Conservation (phyloP, 2,113 vertebrate genomes). For the Albula glossodonta region DNA sequence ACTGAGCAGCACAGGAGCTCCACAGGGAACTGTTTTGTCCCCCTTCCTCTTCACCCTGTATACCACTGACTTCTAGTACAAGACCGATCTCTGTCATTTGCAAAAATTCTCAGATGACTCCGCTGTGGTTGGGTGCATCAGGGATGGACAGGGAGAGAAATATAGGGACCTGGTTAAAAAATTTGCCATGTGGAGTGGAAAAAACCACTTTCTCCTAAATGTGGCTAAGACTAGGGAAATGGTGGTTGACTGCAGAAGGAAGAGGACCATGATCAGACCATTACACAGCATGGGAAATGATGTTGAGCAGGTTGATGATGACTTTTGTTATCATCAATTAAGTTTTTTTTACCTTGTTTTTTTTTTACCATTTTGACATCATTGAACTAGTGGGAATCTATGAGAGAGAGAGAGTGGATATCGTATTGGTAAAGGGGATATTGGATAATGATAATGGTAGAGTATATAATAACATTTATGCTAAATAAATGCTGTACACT, state of each 20-base stretch:
- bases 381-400: too few species aligned
- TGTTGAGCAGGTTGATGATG: too few species aligned
- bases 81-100: background rate
- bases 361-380: too few species aligned
- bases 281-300: too few species aligned
- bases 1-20: background rate
- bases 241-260: background rate
- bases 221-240: background rate
- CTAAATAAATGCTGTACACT: too few species aligned
- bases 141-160: background rate
- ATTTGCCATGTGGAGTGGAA: background rate
- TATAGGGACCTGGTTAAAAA: constrained; percentile 3
- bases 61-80: background rate
- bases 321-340: too few species aligned
- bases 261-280: background rate
- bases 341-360: too few species aligned
- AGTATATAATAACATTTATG: too few species aligned
- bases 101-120: constrained; percentile 10
- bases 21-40: background rate
- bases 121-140: constrained; percentile 3
- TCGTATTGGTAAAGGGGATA: too few species aligned
- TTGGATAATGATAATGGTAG: too few species aligned
- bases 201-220: background rate
- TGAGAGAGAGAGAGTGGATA: too few species aligned
- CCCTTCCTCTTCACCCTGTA: background rate